These are phyloP conservation scores for Sorex maritimensis DNA, from an alignment of 2,797 vertebrate genomes.

Conservation along the genomic window DNA sequence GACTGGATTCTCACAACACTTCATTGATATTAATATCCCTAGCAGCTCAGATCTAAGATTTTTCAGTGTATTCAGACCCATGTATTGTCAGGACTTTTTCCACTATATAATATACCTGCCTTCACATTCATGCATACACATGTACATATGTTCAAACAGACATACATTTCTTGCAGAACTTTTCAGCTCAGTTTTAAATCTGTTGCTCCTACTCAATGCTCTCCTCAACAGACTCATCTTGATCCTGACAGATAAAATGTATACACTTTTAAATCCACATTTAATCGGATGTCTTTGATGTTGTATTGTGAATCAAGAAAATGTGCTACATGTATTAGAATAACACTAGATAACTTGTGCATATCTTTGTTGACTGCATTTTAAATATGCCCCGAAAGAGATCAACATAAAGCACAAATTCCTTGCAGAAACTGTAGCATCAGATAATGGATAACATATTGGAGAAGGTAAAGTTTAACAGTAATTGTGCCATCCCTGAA, in stretches of 20 bases:
- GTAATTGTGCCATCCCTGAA: conserved; percentile 34
- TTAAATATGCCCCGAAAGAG: conserved; percentile 20
- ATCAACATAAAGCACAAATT: conserved; percentile 49
- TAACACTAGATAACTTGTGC: background rate
- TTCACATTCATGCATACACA: background rate
- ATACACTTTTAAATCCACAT: no score
- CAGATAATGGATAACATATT: background rate
- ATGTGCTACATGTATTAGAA: background rate
- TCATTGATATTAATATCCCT: background rate
- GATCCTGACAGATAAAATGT: conserved; percentile 7
- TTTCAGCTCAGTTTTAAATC: background rate
- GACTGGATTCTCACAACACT: background rate
- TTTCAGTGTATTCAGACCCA: background rate
- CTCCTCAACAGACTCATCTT: background rate
- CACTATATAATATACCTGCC: background rate
- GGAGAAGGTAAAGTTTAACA: conserved; percentile 1
- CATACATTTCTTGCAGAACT: conserved; percentile 3
- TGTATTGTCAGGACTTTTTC: background rate
- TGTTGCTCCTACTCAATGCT: background rate
- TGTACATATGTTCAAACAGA: background rate
- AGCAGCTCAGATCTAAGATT: background rate
- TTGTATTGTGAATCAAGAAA: background rate
- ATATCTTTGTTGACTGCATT: conserved; percentile 32
- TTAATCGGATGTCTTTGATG: background rate
- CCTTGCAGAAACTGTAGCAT: background rate